Base-by-base conservation (phyloP, 2,888 invertebrate genomes). In the Lithodes maja region DNA sequence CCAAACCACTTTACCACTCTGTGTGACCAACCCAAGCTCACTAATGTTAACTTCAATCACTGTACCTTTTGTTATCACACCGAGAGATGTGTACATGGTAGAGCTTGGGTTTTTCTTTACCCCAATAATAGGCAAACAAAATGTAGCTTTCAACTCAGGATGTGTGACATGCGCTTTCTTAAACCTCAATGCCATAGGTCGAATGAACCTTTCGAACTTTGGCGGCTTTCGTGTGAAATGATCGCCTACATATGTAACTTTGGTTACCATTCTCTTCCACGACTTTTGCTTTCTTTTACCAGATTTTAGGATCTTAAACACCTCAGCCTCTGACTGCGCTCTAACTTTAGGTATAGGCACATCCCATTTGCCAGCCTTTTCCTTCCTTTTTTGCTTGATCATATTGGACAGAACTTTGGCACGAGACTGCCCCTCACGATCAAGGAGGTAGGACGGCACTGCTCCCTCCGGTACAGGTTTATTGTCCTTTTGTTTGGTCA, bases 261-360 rank as follows among this genome's bases (percentile, higher is more conserved):
- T 99, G 0, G 99, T 99, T 0, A 99, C 99, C 99, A 99, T 99
- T 89, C 99, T 95, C 93, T 99, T 99, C 99, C 99, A 99, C 0
- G 98, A 98, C 94, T 99, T 99, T 87, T 98, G 95, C 93, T 96
- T 97, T 0, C 98, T 95, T 94, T 99, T 99, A 69, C 99, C 99
- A 2, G 97, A 96, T 93, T 96, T 97, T 0, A 99, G 94, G 0
- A 99, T 97, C 95, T 96, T 98, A 93, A 99, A 98, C 0, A 99
- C 99, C 94, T 99, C 99, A 0, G 98, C 96, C 93, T 99, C 99
- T 1, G 98, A 97, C 93, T 99, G 98, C 0, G 99, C 99, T 93
- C 97, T 95, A 0, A 99, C 99, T 95, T 99, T 99, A 0, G 99
- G 99, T 93, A 99, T 97, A 0, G 99, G 99, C 0, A 99, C 99